Evolutionary conservation across 2,797 vertebrate genomes (phyloP), one percentile per base, ranked within the genome.

Genomic region (Schizopygopsis pylzovi): DNA sequence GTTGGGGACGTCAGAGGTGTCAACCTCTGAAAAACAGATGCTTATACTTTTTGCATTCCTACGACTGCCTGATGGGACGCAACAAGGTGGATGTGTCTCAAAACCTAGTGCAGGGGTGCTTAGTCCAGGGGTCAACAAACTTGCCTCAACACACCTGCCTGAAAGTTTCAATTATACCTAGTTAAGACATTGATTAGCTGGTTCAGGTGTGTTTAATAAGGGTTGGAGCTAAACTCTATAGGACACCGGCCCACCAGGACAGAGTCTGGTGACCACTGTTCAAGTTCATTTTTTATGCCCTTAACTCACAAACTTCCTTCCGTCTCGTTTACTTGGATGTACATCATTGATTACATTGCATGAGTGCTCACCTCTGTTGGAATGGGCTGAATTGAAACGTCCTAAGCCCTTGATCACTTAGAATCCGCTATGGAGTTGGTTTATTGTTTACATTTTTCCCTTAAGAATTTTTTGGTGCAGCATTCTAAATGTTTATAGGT

Each of bases 21-120:
- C 71, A 47, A 84, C 89, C 78, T 90, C 82, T 90, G 94, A 93
- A 93, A 91, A 92, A 90, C 88, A 90, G 90, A 93, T 91, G 88
- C 92, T 68, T 91, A 75, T 91, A 79, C 45, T 87, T 59, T 61
- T 47, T 22, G 85, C 71, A 77, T 81, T 87, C 82, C 70, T 68
- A 76, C 33, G 70, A 25, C 68, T 56, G 15, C 28, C 75, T 85
- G 79, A 54, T 73, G 43, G 61, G 25, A 73, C 6, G 25, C 70
- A 73, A 63, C 54, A 63, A 73, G 75, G 25, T 25, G 39, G 43
- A 65, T 82, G n/a, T 56, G 81, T 77, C 41, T 83, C 70, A 73
- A 83, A 73, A 61, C 12, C 37, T 82, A 43, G 18, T 20, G 15
- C 72, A 41, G 10, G 18, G 37, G 67, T 70, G 18, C 67, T 41